phyloP scores from a whole-genome alignment of 2,113 vertebrate species.

The Hemibagrus wyckioides region DNA sequence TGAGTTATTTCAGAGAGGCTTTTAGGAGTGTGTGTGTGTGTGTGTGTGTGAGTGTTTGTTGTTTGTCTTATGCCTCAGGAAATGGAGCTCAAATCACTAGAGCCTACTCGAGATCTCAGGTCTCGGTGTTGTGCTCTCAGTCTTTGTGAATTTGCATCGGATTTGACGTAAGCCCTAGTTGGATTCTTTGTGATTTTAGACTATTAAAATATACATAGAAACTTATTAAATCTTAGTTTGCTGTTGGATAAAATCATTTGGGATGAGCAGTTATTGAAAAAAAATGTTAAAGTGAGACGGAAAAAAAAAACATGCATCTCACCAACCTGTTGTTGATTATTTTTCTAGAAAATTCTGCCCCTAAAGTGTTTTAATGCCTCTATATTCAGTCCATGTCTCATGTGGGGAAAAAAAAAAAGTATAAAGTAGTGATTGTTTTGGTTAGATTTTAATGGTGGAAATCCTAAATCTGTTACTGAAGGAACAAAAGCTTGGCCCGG shows the following conservation, averaged over 20 bases:
- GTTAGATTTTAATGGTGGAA: background rate
- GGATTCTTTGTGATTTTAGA: background rate
- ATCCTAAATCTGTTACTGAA: conserved; percentile 35
- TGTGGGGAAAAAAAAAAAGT: background rate
- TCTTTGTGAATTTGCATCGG: background rate
- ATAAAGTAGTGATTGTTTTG: background rate
- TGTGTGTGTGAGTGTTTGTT: background rate
- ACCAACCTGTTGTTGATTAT: background rate
- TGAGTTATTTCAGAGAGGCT: background rate
- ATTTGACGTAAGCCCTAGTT: background rate
- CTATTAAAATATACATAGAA: background rate
- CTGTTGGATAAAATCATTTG: background rate
- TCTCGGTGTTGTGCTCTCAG: background rate
- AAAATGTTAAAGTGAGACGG: background rate
- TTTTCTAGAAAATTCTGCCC: background rate
- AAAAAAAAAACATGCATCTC: background rate
- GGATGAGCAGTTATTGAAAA: background rate
- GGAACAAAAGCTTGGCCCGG: conserved; percentile 41
- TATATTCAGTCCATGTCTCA: background rate
- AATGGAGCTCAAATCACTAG: background rate
- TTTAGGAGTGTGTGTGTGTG: background rate
- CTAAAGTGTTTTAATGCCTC: too few species aligned
- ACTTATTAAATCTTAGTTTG: too few species aligned
- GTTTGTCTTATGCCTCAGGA: conserved; percentile 8
- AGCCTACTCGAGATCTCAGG: background rate